Percentiles rank a stretch among this genome's conserved stretches.
Conservation (phyloP, 2,888 invertebrate genomes). For the Mystacides longicornis region DNA sequence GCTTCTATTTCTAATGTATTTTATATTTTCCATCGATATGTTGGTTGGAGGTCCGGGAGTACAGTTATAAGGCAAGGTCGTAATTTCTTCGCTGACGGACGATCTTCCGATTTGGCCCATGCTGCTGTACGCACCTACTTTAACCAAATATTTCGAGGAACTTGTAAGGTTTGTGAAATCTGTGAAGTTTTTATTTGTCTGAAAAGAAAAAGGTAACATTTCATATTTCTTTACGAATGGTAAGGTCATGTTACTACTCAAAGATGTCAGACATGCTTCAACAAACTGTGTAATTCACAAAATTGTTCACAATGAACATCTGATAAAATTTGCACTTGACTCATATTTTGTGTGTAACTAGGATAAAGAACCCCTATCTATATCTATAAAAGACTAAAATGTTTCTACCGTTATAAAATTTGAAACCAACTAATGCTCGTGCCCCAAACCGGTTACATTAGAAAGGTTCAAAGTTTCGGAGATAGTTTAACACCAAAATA, state of each 20-base stretch:
- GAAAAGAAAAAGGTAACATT: slow-evolving; percentile 7
- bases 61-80: slow-evolving; percentile 7
- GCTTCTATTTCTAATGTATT: neutral
- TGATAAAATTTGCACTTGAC: too few relatives aligned
- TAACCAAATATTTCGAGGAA: slow-evolving; percentile 10
- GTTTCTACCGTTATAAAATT: too few relatives aligned
- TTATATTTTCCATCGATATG: slow-evolving; percentile 6
- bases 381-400: too few relatives aligned
- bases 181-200: neutral
- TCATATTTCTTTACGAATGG: slow-evolving; percentile 6
- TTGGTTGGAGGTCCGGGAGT: slow-evolving; percentile 2
- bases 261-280: too few relatives aligned
- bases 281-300: too few relatives aligned
- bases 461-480: too few relatives aligned
- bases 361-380: too few relatives aligned
- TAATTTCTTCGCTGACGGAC: neutral
- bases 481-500: too few relatives aligned
- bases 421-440: too few relatives aligned
- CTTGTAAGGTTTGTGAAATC: neutral
- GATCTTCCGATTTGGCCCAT: slow-evolving; percentile 8
- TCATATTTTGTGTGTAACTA: too few relatives aligned
- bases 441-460: too few relatives aligned
- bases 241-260: neutral
- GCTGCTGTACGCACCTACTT: slow-evolving; percentile 6
- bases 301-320: too few relatives aligned